Percentiles rank a stretch among this genome's conserved stretches.
Conservation (phyloP, 2,113 vertebrate genomes). For the Nothocercus julius region DNA sequence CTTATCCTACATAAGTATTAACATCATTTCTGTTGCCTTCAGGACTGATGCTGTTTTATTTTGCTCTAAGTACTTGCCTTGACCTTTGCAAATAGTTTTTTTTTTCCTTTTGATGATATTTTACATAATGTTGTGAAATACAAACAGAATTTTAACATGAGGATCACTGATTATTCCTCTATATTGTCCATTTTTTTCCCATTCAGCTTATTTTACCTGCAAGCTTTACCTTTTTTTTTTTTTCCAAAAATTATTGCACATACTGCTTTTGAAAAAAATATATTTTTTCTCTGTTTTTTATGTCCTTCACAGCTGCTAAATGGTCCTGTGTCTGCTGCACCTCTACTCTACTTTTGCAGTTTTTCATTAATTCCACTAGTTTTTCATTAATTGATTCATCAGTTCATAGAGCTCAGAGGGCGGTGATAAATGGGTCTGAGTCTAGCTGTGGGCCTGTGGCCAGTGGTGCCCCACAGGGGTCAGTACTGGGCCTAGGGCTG, state of each 20-base stretch:
- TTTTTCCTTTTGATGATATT: background rate
- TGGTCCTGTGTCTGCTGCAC: background rate
- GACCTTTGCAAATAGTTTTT: background rate
- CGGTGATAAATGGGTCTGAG: too few relatives aligned
- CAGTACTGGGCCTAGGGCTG: too few relatives aligned
- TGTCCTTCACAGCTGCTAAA: background rate
- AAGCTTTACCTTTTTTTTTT: background rate
- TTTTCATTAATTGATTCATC: too few relatives aligned
- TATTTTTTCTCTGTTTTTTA: background rate
- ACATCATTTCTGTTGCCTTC: background rate
- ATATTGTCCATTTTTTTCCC: background rate
- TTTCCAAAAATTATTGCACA: background rate
- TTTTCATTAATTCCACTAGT: background rate
- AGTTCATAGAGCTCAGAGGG: too few relatives aligned
- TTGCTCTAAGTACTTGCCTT: background rate
- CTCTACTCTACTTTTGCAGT: background rate
- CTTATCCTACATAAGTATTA: background rate
- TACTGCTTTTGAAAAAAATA: background rate
- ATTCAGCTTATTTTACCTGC: background rate
- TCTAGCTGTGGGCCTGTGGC: too few relatives aligned
- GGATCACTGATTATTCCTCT: background rate
- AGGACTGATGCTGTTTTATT: background rate
- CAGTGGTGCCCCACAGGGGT: too few relatives aligned
- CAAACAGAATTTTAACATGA: background rate
- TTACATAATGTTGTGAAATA: background rate